Percentiles rank a stretch among this genome's conserved stretches.
Evolutionary conservation across 2,113 vertebrate species (phyloP).

Genomic region (Mesocricetus auratus): DNA sequence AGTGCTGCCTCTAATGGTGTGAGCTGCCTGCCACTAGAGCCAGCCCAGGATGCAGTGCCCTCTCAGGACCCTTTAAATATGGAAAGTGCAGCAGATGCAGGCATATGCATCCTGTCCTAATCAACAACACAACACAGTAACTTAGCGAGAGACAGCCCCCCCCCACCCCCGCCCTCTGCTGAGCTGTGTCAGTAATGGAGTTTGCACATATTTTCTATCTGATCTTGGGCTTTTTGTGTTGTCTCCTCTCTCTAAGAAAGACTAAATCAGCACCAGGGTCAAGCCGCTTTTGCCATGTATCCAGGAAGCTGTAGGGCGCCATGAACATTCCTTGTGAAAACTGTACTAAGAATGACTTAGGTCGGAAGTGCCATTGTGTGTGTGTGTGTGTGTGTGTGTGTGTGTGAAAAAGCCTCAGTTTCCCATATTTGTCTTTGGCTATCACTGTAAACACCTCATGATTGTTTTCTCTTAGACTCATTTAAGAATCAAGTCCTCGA

Average conservation of each 20-base stretch:
- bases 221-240: not conserved
- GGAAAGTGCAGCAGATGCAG: not conserved
- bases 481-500: not conserved
- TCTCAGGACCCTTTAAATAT: not conserved
- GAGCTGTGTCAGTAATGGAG: not conserved
- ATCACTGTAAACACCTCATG: not conserved
- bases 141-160: not conserved
- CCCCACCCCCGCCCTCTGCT: not conserved
- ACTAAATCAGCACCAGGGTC: not conserved
- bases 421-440: not conserved
- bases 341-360: not conserved
- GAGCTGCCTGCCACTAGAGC: not conserved
- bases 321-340: not conserved
- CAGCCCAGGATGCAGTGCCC: not conserved
- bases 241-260: not conserved
- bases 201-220: not conserved
- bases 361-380: not conserved
- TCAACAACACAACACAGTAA: not conserved
- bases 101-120: not conserved
- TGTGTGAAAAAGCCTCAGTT: not conserved
- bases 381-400: not conserved
- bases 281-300: not conserved
- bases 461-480: not conserved
- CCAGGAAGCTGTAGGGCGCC: not conserved
- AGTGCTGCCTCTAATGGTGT: constrained; percentile 47